These are phyloP conservation scores for Lutra lutra DNA, from an alignment of 2,797 vertebrate genomes.

Conservation along the genomic window DNA sequence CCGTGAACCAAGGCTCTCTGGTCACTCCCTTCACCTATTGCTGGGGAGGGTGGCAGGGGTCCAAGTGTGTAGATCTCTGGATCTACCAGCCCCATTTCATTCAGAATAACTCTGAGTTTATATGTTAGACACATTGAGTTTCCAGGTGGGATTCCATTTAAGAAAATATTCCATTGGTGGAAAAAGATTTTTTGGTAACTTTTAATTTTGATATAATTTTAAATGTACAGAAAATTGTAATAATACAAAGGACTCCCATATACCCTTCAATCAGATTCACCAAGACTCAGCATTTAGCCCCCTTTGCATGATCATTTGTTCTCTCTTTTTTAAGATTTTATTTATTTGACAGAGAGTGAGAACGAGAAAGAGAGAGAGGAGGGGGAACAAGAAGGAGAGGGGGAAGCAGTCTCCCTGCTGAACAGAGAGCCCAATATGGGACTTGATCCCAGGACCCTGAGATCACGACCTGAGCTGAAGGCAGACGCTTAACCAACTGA, in stretches of 20 bases:
- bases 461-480: background rate
- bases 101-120: background rate
- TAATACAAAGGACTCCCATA: background rate
- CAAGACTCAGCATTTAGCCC: background rate
- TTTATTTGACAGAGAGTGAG: background rate
- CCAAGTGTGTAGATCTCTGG: background rate
- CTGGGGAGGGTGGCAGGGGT: background rate
- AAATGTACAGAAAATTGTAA: background rate
- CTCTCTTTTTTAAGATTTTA: background rate
- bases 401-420: background rate
- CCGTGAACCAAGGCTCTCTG: background rate
- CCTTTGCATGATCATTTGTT: background rate
- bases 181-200: background rate
- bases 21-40: background rate
- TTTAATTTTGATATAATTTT: conserved; percentile 35
- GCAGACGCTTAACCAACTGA: background rate
- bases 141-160: conserved; percentile 24
- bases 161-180: background rate
- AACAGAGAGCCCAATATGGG: background rate
- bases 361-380: background rate
- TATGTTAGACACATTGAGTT: background rate
- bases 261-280: background rate
- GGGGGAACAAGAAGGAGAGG: background rate
- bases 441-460: background rate
- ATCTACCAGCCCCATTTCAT: background rate